These are phyloP conservation scores for Lontra canadensis DNA, from an alignment of 2,113 vertebrate species.

Conservation along the genomic window DNA sequence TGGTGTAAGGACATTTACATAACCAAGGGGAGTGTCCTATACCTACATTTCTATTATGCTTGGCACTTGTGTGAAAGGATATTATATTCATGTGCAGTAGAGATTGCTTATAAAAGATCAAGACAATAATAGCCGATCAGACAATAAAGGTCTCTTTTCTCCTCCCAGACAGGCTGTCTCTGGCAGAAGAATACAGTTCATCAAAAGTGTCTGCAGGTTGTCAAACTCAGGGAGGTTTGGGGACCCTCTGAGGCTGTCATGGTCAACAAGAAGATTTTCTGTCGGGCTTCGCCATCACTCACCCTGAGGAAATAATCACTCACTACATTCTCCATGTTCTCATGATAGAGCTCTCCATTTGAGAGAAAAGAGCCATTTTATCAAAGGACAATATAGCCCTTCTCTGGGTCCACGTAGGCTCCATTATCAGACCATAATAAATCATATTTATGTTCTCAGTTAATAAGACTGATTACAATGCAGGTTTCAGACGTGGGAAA, in stretches of 20 bases:
- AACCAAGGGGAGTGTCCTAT: conserved; percentile 85
- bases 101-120: conserved; percentile 92
- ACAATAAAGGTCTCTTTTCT: conserved; percentile 91
- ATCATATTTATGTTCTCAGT: conserved; percentile 91
- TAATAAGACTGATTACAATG: conserved; percentile 91
- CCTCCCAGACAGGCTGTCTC: conserved; percentile 92
- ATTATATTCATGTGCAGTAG: conserved; percentile 91
- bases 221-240: conserved; percentile 91
- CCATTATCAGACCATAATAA: conserved; percentile 92
- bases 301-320: conserved; percentile 95
- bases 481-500: conserved; percentile 86
- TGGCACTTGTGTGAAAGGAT: conserved; percentile 90
- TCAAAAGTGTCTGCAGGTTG: conserved; percentile 98
- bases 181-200: conserved; percentile 91
- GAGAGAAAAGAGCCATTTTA: conserved; percentile 88
- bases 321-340: conserved; percentile 88
- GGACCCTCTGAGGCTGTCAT: conserved; percentile 89
- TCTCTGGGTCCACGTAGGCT: conserved; percentile 92
- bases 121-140: conserved; percentile 90
- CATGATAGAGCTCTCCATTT: conserved; percentile 87
- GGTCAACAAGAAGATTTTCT: conserved; percentile 96
- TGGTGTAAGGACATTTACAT: conserved; percentile 87
- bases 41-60: conserved; percentile 89
- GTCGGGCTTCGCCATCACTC: conserved; percentile 92
- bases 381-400: conserved; percentile 93